Evolutionary conservation across 1,140 invertebrate species (phyloP).

Genomic region (Drosophila nigromelanica): DNA sequence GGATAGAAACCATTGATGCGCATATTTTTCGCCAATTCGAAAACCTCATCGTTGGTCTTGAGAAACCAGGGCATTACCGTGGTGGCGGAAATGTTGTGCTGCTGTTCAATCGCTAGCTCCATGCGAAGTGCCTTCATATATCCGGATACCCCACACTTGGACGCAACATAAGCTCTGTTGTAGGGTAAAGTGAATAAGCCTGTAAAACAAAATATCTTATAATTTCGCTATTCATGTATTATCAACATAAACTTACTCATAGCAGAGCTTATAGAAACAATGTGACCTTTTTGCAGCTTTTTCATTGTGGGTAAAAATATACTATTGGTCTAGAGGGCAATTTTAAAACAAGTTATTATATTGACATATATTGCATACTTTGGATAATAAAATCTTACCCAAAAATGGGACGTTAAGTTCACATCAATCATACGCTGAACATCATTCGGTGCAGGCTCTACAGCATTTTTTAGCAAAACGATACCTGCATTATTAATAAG

Average conservation of each 20-base stretch:
- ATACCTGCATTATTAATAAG: conserved; percentile 74
- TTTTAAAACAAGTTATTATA: not conserved
- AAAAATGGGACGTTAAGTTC: conserved; percentile 63
- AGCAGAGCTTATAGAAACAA: conserved; percentile 92
- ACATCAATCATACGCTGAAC: conserved; percentile 64
- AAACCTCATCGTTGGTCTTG: conserved; percentile 43
- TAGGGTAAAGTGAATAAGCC: conserved; percentile 45
- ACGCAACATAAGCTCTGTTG: conserved; percentile 85
- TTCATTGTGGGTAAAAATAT: conserved; percentile 93
- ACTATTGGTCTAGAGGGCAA: conserved; percentile 85
- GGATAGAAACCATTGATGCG: conserved; percentile 38
- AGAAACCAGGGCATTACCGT: conserved; percentile 58
- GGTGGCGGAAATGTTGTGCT: conserved; percentile 45
- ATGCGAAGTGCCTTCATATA: conserved; percentile 88
- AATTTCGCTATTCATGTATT: not conserved
- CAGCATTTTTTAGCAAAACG: conserved; percentile 35
- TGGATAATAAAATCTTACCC: conserved; percentile 41
- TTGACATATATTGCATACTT: not conserved
- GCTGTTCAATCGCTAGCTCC: conserved; percentile 47
- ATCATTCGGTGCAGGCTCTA: conserved; percentile 35
- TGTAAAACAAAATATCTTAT: not conserved
- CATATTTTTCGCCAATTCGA: not conserved
- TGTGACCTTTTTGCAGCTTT: conserved; percentile 90
- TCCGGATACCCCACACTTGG: conserved; percentile 89
- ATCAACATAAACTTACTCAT: conserved; percentile 85